These are phyloP conservation scores for Zingel zingel DNA, from an alignment of 2,113 vertebrate species.

Conservation along the genomic window DNA sequence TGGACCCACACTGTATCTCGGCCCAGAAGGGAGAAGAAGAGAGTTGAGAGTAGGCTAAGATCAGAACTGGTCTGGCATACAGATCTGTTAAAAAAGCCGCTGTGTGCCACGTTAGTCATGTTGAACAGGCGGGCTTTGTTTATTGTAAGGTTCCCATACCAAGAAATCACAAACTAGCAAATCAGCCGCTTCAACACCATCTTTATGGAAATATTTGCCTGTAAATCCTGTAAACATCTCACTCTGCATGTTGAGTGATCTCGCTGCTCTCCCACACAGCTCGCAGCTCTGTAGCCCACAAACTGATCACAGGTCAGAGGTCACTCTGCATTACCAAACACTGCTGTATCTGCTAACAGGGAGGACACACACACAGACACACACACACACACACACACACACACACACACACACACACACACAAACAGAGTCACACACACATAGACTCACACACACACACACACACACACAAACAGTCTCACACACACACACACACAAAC, in stretches of 20 bases:
- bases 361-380: too few relatives aligned
- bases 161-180: background rate
- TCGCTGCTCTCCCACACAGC: slow-evolving; percentile 46
- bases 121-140: too few relatives aligned
- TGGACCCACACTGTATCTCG: too few relatives aligned
- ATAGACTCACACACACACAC: slow-evolving; percentile 3
- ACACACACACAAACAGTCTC: background rate
- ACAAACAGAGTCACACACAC: background rate
- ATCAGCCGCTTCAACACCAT: background rate
- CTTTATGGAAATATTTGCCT: background rate
- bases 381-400: too few relatives aligned
- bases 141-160: too few relatives aligned
- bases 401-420: background rate
- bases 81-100: background rate
- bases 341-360: background rate
- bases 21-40: too few relatives aligned
- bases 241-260: slow-evolving; percentile 8
- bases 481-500: slow-evolving; percentile 20
- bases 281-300: slow-evolving; percentile 46
- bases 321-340: slow-evolving; percentile 44
- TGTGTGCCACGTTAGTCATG: too few relatives aligned
- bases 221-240: background rate
- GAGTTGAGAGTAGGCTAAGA: too few relatives aligned
- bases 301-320: slow-evolving; percentile 51
- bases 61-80: too few relatives aligned